These are phyloP conservation scores for Calosoma granatense DNA, from an alignment of 1,140 invertebrate species.

Conservation along the genomic window DNA sequence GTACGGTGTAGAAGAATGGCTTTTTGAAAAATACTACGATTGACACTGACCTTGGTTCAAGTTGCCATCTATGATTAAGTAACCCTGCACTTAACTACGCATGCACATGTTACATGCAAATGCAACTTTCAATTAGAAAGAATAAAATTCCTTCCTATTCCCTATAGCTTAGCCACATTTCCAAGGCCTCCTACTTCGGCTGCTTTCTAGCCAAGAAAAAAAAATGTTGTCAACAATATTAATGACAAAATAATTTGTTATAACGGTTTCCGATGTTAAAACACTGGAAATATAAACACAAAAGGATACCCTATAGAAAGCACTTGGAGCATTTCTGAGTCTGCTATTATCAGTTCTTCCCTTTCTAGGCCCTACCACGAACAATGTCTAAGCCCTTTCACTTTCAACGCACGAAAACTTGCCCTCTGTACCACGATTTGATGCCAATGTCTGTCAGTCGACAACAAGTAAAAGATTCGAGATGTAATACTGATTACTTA, in stretches of 20 bases:
- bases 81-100: background rate
- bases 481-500: no score
- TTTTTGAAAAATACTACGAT: no score
- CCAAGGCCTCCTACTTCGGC: background rate
- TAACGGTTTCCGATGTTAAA: background rate
- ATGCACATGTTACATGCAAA: background rate
- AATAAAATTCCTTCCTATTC: background rate
- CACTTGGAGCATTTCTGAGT: background rate
- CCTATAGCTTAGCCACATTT: background rate
- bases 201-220: background rate
- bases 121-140: conserved; percentile 9
- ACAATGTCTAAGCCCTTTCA: background rate
- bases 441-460: no score
- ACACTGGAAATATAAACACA: background rate
- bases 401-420: background rate
- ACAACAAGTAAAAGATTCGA: no score
- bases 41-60: background rate
- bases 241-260: conserved; percentile 4
- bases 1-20: no score
- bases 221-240: conserved; percentile 2
- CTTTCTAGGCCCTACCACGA: background rate
- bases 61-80: background rate
- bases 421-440: background rate
- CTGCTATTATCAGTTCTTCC: background rate
- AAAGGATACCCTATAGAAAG: background rate